Base-by-base conservation (phyloP, 2,888 invertebrate species). In the Drosophila buzzatii region DNA sequence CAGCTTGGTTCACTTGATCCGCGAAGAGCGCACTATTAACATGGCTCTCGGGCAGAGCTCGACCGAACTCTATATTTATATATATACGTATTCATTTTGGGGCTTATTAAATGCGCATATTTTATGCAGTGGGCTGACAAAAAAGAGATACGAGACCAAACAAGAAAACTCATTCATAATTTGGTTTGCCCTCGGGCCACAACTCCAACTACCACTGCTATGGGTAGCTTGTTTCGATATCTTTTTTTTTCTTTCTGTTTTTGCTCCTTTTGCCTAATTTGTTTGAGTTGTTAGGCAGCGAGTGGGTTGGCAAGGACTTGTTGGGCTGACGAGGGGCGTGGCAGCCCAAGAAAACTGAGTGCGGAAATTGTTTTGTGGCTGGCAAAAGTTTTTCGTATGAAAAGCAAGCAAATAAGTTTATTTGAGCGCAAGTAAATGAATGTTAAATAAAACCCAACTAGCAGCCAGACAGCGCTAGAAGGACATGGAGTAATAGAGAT, bases 21-120 rank as follows among this genome's bases (percentile, higher is more conserved):
- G 44, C 39, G 41, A 10, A 16, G 58, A 49, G 74, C 61, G 56
- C 65, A 66, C 58, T 69, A 82, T 86, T 85, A 76, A 76, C 74
- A 73, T 78, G 73, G 67, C 78, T 62, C 58, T 67, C 33, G 42
- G 69, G 3, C 5, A 41, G 68, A n/a, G 20, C 20, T 18, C 66
- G 35, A 44, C n/a, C 27, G 31, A 16, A 35, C 51, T 33, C 51
- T 18, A 53, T 37, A 33, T 14, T 12, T 37, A 20, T 20, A 49
- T n/a, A 20, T 52, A 41, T 58, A 12, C 49, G 33, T 72, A 80
- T 81, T 73, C 77, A 81, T 83, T 70, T 79, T 75, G 70, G 73
- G 71, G 63, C 85, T 87, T 85, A 87, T 85, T 85, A 85, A 85
- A 87, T 82, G 85, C 87, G 85, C 82, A 85, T 85, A 87, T 85